Evolutionary conservation across 1,140 invertebrate species (phyloP).

Genomic region (Drosophila leontia): DNA sequence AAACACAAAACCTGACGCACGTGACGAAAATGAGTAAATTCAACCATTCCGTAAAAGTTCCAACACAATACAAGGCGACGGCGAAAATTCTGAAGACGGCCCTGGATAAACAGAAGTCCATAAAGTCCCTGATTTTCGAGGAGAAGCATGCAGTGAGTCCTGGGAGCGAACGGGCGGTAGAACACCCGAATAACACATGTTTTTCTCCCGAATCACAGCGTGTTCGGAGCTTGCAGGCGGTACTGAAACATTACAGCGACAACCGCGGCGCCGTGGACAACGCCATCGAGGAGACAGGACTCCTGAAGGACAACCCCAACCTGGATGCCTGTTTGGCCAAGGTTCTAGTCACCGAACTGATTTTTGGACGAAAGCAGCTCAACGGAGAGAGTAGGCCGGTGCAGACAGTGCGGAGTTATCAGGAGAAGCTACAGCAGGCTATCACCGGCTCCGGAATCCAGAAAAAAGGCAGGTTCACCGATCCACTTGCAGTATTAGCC

Average conservation of each 20-base stretch:
- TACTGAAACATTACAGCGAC: slow-evolving; percentile 90
- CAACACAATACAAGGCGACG: slow-evolving; percentile 89
- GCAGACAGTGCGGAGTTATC: slow-evolving; percentile 88
- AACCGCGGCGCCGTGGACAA: slow-evolving; percentile 88
- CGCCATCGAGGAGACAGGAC: slow-evolving; percentile 87
- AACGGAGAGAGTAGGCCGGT: slow-evolving; percentile 89
- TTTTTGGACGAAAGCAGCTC: slow-evolving; percentile 92
- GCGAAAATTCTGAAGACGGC: slow-evolving; percentile 88
- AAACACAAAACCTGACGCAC: slow-evolving; percentile 15
- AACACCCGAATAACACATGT: neutral
- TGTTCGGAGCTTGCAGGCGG: slow-evolving; percentile 85
- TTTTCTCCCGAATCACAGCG: slow-evolving; percentile 51
- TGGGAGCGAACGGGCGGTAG: too few relatives aligned
- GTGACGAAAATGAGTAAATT: slow-evolving; percentile 69
- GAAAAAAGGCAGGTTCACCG: slow-evolving; percentile 66
- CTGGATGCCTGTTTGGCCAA: slow-evolving; percentile 90
- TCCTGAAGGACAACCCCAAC: slow-evolving; percentile 89
- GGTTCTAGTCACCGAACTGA: slow-evolving; percentile 91
- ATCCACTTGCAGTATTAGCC: slow-evolving; percentile 57
- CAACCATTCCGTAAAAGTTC: slow-evolving; percentile 91
- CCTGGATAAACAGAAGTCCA: slow-evolving; percentile 88
- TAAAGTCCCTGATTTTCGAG: slow-evolving; percentile 90
- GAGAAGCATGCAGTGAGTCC: slow-evolving; percentile 88
- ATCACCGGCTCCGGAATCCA: slow-evolving; percentile 52
- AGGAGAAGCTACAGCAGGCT: slow-evolving; percentile 86